These are phyloP conservation scores for Nemotelus pantherinus DNA, from an alignment of 2,888 invertebrate species.

Conservation along the genomic window DNA sequence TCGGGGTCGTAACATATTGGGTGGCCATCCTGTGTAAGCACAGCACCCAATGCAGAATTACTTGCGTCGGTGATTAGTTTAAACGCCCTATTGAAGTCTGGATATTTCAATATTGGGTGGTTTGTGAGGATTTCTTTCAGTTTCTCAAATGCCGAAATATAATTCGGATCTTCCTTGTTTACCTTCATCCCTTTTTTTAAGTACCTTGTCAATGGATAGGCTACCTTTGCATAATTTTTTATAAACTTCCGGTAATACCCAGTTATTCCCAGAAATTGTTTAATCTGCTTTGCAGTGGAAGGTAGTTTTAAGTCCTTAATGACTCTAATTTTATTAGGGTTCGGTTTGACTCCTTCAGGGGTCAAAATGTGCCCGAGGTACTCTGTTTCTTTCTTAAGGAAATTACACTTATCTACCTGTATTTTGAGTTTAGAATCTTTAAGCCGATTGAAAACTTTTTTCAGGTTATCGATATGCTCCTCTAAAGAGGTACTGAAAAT, in stretches of 20 bases:
- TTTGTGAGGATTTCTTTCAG: constrained; percentile 46
- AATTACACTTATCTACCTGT: too few species aligned
- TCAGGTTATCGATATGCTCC: too few species aligned
- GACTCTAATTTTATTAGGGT: constrained; percentile 52
- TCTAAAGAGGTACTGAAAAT: too few species aligned
- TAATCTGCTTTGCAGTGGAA: constrained; percentile 50
- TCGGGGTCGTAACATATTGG: constrained; percentile 33
- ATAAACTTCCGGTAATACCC: constrained; percentile 54
- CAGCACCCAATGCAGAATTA: constrained; percentile 24
- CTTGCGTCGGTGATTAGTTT: constrained; percentile 47
- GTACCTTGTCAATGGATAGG: constrained; percentile 46
- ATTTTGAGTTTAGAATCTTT: too few species aligned
- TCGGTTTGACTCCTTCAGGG: constrained; percentile 54
- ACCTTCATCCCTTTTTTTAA: constrained; percentile 42
- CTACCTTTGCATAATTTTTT: constrained; percentile 50
- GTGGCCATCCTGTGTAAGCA: constrained; percentile 16
- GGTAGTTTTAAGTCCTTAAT: constrained; percentile 53
- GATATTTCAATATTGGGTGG: constrained; percentile 47
- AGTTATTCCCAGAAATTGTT: constrained; percentile 52
- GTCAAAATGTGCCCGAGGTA: constrained; percentile 52
- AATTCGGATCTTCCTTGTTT: constrained; percentile 23
- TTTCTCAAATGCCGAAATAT: constrained; percentile 46
- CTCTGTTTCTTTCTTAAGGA: too few species aligned
- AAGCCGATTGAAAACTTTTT: too few species aligned
- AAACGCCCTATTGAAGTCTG: constrained; percentile 50